Conservation (phyloP, 2,113 vertebrate genomes). For the Platichthys stellatus region DNA sequence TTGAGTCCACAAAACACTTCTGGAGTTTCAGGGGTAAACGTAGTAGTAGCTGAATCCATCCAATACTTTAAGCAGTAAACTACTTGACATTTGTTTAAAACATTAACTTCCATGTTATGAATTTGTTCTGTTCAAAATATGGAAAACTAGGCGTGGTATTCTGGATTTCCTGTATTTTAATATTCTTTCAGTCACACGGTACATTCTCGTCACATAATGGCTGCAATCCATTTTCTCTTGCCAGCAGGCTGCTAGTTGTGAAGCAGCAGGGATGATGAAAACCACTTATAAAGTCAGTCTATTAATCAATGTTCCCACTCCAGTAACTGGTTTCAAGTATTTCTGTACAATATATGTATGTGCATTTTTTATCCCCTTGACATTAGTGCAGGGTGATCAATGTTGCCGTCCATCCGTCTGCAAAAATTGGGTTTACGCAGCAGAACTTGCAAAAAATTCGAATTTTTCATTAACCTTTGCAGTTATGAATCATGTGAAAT, state of each 20-base stretch:
- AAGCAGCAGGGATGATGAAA: slow-evolving; percentile 4
- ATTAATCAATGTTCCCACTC: slow-evolving; percentile 6
- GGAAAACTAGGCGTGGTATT: not conserved
- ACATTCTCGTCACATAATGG: slow-evolving; percentile 19
- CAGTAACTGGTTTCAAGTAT: slow-evolving; percentile 4
- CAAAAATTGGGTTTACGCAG: too few species aligned
- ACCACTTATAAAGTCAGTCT: slow-evolving; percentile 16
- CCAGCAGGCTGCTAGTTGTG: not conserved
- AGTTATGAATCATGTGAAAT: too few species aligned
- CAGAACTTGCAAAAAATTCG: too few species aligned
- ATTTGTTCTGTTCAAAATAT: not conserved
- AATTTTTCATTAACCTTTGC: too few species aligned
- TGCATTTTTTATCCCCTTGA: not conserved
- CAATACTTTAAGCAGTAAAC: not conserved
- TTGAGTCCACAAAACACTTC: too few species aligned
- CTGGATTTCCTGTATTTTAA: not conserved
- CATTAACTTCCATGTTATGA: not conserved
- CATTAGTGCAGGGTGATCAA: not conserved
- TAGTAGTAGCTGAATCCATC: too few species aligned
- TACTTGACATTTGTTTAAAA: slow-evolving; percentile 1
- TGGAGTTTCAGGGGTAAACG: too few species aligned
- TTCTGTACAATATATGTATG: not conserved
- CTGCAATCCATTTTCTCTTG: slow-evolving; percentile 18
- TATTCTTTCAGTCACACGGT: not conserved
- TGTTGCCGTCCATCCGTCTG: too few species aligned